Evolutionary conservation across 2,888 invertebrate species (phyloP).

Genomic region (Cephus spinipes): DNA sequence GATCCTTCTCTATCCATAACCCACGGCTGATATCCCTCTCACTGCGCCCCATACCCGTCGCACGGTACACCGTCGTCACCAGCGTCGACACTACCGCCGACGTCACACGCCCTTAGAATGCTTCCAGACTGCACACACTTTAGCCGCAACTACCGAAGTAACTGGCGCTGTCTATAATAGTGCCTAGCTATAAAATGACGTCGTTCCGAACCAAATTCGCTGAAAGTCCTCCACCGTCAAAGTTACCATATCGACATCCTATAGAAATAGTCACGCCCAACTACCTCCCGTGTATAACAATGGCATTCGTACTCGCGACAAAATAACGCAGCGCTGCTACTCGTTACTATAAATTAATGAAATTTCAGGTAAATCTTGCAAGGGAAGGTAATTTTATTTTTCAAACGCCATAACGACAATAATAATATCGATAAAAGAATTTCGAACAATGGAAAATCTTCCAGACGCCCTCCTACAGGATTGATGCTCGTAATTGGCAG

Average conservation of each 20-base stretch:
- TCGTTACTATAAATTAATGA: not conserved
- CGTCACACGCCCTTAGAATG: constrained; percentile 24
- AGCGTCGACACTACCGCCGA: constrained; percentile 10
- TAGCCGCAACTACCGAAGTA: constrained; percentile 45
- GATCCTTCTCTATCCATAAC: not conserved
- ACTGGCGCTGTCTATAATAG: constrained; percentile 56
- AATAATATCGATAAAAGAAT: not conserved
- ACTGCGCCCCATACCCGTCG: not conserved
- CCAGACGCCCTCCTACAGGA: not conserved
- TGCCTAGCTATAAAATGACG: constrained; percentile 53
- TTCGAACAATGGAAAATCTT: not conserved
- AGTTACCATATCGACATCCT: not conserved
- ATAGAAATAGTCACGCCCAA: not conserved
- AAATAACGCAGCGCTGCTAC: not conserved
- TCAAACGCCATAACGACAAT: not conserved
- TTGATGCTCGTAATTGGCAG: not conserved
- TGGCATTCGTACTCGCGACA: not conserved
- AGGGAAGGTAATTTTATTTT: not conserved
- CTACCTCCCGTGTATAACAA: not conserved
- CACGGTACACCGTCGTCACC: constrained; percentile 1
- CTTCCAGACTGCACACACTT: constrained; percentile 45
- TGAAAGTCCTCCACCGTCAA: not conserved
- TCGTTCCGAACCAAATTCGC: constrained; percentile 50
- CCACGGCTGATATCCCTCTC: not conserved
- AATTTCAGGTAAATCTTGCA: not conserved